Percentiles rank a stretch among this genome's conserved stretches.
These are phyloP conservation scores for Drosophila melanosoma DNA, from an alignment of 2,888 invertebrate genomes.

Conservation along the genomic window DNA sequence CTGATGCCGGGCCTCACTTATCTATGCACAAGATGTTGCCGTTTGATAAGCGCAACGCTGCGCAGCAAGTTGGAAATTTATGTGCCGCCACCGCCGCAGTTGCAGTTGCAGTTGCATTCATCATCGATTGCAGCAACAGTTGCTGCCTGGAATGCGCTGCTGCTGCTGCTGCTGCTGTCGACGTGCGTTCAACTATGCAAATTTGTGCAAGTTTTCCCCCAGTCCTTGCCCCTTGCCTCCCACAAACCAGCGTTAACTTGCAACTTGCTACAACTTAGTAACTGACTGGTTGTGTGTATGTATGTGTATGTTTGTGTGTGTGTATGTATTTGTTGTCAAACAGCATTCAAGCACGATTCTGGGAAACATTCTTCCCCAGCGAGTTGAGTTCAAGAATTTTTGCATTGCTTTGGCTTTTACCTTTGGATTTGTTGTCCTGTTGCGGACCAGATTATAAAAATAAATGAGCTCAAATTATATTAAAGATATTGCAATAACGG, in stretches of 20 bases:
- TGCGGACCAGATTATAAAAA: constrained; percentile 64
- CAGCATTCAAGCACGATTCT: constrained; percentile 83
- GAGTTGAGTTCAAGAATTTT: constrained; percentile 61
- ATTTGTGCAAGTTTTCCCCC: constrained; percentile 66
- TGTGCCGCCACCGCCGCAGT: constrained; percentile 50
- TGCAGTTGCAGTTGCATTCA: constrained; percentile 64
- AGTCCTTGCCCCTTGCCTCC: constrained; percentile 13
- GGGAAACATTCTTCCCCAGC: constrained; percentile 76
- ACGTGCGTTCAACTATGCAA: constrained; percentile 79
- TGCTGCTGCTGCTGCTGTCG: constrained; percentile 37
- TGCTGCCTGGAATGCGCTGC: constrained; percentile 66
- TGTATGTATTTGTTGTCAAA: constrained; percentile 75
- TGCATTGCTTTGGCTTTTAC: constrained; percentile 59
- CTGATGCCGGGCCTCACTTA: constrained; percentile 56
- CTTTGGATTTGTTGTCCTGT: constrained; percentile 33
- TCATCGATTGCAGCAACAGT: constrained; percentile 70
- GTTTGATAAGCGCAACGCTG: constrained; percentile 76
- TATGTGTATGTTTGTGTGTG: constrained; percentile 14
- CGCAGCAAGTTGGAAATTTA: constrained; percentile 71
- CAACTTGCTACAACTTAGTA: constrained; percentile 81
- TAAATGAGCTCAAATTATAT: constrained; percentile 70
- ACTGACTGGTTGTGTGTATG: constrained; percentile 35
- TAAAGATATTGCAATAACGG: constrained; percentile 53
- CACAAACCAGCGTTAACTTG: constrained; percentile 66
- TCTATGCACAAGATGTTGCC: constrained; percentile 81